A percentile compares a stretch with the other conserved stretches of the same genome.
phyloP scores from a whole-genome alignment of 2,113 vertebrate genomes.

The Rhea pennata region DNA sequence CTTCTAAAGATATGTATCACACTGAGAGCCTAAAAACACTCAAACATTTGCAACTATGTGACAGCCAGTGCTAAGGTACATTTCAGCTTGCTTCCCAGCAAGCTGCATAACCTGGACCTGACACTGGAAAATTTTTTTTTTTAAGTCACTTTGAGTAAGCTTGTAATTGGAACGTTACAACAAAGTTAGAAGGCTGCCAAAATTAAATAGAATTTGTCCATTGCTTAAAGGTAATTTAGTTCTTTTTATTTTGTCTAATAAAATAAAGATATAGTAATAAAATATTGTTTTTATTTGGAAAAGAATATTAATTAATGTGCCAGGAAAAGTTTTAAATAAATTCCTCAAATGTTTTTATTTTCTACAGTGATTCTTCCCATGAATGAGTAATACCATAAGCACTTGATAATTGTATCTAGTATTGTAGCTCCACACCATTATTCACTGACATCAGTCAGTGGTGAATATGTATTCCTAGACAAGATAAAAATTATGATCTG shows the following conservation, averaged over 20 bases:
- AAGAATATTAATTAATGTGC: background rate
- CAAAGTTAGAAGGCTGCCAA: background rate
- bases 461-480: conserved; percentile 23
- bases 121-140: background rate
- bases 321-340: background rate
- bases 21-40: background rate
- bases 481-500: conserved; percentile 33
- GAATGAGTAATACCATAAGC: background rate
- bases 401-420: background rate
- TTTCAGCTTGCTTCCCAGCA: background rate
- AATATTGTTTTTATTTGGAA: background rate
- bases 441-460: background rate
- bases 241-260: background rate
- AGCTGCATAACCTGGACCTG: background rate
- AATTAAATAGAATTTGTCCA: background rate
- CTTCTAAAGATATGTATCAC: background rate
- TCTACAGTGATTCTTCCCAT: background rate
- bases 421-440: background rate
- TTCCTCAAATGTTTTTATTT: background rate
- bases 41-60: background rate
- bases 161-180: background rate
- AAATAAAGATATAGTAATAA: background rate
- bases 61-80: background rate
- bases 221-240: background rate
- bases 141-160: background rate